A percentile compares a stretch with the other conserved stretches of the same genome.
phyloP scores from a whole-genome alignment of 1,140 invertebrate genomes.

The Eupeodes corollae region DNA sequence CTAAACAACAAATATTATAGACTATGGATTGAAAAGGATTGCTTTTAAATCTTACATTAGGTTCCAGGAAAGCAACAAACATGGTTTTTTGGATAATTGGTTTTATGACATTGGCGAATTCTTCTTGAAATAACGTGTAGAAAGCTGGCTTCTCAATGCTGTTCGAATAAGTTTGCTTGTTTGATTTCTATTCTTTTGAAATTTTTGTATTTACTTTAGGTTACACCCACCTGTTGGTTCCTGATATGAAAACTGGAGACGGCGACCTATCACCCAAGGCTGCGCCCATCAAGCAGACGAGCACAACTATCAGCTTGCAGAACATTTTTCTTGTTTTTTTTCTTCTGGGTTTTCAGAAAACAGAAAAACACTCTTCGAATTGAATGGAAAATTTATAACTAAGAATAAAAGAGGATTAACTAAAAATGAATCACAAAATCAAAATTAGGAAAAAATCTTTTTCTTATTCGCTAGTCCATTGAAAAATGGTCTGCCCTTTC shows the following conservation, averaged over 20 bases:
- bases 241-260: slow-evolving; percentile 27
- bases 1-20: too few relatives aligned
- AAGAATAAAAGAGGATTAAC: too few relatives aligned
- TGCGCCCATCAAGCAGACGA: slow-evolving; percentile 28
- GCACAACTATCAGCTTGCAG: slow-evolving; percentile 18
- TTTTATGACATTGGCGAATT: slow-evolving; percentile 19
- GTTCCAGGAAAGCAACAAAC: slow-evolving; percentile 31
- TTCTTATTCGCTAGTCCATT: slow-evolving; percentile 1
- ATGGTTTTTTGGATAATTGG: slow-evolving; percentile 23
- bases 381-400: too few relatives aligned
- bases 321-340: too few relatives aligned
- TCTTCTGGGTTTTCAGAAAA: too few relatives aligned
- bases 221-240: slow-evolving; percentile 29
- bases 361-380: too few relatives aligned
- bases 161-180: not conserved
- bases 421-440: not conserved
- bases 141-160: slow-evolving; percentile 21
- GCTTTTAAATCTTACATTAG: slow-evolving; percentile 22
- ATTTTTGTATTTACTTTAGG: too few relatives aligned
- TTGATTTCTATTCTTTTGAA: too few relatives aligned
- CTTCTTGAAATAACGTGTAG: slow-evolving; percentile 18
- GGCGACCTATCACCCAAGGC: slow-evolving; percentile 27
- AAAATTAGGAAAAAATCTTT: slow-evolving; percentile 1
- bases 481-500: slow-evolving; percentile 2
- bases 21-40: not conserved